Evolutionary conservation across 2,113 vertebrate genomes (phyloP).

Genomic region (Paracanthobrama guichenoti): DNA sequence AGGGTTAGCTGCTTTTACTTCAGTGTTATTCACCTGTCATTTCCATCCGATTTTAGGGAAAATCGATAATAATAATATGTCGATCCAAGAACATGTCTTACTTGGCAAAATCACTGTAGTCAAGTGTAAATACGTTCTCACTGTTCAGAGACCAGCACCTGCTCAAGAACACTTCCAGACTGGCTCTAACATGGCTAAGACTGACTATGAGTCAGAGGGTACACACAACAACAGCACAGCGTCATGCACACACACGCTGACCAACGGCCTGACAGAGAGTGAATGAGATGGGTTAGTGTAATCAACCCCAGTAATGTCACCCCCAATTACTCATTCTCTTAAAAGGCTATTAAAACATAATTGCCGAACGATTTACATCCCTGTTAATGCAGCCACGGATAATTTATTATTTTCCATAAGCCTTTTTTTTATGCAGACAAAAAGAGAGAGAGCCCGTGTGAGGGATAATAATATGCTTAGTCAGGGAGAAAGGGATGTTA

Average conservation of each 20-base stretch:
- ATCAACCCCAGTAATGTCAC: constrained; percentile 74
- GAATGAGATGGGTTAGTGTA: constrained; percentile 65
- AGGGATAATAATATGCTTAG: constrained; percentile 76
- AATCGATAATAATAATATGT: too few relatives aligned
- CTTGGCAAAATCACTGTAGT: too few relatives aligned
- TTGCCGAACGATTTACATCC: constrained; percentile 80
- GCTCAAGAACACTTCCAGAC: constrained; percentile 7
- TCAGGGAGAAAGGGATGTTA: constrained; percentile 74
- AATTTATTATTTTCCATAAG: constrained; percentile 82
- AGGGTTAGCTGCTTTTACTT: too few relatives aligned
- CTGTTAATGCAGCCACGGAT: constrained; percentile 77
- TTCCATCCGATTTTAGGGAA: too few relatives aligned
- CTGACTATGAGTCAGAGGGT: constrained; percentile 21
- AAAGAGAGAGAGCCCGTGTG: constrained; percentile 57
- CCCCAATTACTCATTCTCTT: constrained; percentile 81
- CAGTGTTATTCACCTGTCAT: too few relatives aligned
- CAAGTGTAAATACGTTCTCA: not conserved
- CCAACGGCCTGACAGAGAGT: constrained; percentile 63
- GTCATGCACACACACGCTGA: constrained; percentile 36
- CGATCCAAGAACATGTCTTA: too few relatives aligned
- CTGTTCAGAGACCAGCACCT: constrained; percentile 34
- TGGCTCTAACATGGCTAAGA: not conserved
- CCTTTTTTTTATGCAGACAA: constrained; percentile 70
- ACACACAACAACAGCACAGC: constrained; percentile 38
- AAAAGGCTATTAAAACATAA: constrained; percentile 83